Evolutionary conservation across 1,140 invertebrate genomes (phyloP).

Genomic region (Leguminivora glycinivorella): DNA sequence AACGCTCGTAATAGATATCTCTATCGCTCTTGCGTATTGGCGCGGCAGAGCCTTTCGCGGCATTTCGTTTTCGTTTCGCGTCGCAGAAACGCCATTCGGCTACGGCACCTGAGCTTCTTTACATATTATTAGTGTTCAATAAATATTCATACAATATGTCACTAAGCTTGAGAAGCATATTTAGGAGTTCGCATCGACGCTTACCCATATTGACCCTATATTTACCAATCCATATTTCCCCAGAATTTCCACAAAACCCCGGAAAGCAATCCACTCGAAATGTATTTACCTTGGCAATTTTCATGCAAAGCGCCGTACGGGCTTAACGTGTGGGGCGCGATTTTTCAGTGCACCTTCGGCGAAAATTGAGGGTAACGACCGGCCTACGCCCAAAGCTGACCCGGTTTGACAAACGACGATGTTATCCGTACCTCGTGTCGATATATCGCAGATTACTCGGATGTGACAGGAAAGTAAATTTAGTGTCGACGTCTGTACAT

Average conservation of each 20-base stretch:
- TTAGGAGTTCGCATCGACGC: too few relatives aligned
- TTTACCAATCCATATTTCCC: neutral
- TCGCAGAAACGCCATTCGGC: too few relatives aligned
- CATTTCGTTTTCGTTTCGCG: too few relatives aligned
- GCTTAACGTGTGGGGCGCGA: slow-evolving; percentile 15
- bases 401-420: slow-evolving; percentile 19
- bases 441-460: neutral
- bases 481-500: neutral
- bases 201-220: neutral
- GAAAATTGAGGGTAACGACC: slow-evolving; percentile 23
- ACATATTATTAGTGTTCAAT: too few relatives aligned
- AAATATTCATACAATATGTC: too few relatives aligned
- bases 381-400: slow-evolving; percentile 18
- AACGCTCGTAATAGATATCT: too few relatives aligned
- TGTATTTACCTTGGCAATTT: slow-evolving; percentile 7
- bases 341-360: slow-evolving; percentile 26
- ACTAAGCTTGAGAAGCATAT: too few relatives aligned
- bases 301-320: slow-evolving; percentile 18
- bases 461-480: slow-evolving; percentile 6
- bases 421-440: slow-evolving; percentile 12
- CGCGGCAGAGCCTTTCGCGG: too few relatives aligned
- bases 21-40: too few relatives aligned
- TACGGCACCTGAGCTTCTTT: too few relatives aligned
- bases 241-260: neutral
- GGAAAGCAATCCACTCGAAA: slow-evolving; percentile 11